Percentiles rank a stretch among this genome's conserved stretches.
These are phyloP conservation scores for Mellivora capensis DNA, from an alignment of 2,113 vertebrate species.

Conservation along the genomic window DNA sequence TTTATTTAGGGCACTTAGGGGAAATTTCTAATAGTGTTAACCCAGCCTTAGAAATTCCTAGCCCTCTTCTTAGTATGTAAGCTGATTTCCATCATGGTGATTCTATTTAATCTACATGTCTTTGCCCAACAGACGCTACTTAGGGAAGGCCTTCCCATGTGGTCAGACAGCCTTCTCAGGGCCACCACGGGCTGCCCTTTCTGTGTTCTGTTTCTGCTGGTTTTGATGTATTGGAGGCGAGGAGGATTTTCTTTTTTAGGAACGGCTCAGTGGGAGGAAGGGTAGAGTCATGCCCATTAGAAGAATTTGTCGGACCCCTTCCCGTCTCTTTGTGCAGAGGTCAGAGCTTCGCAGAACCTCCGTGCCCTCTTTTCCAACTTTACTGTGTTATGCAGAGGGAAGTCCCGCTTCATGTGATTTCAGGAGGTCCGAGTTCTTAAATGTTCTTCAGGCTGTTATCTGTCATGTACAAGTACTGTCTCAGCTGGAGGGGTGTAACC, in stretches of 20 bases:
- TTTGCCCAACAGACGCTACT: constrained; percentile 21
- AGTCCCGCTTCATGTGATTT: constrained; percentile 48
- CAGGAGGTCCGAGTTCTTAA: constrained; percentile 7
- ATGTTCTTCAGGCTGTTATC: constrained; percentile 51
- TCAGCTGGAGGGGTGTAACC: constrained; percentile 8
- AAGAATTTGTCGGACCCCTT: constrained; percentile 1
- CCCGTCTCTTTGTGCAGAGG: not conserved
- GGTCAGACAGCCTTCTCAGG: constrained; percentile 35
- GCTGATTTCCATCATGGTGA: constrained; percentile 10
- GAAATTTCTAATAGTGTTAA: constrained; percentile 29
- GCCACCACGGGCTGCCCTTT: not conserved
- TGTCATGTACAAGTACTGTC: not conserved
- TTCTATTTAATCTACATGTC: constrained; percentile 40
- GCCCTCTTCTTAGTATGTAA: not conserved
- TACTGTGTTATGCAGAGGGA: not conserved
- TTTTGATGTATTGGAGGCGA: constrained; percentile 36
- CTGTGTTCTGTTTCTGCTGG: constrained; percentile 38
- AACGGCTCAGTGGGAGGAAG: constrained; percentile 42
- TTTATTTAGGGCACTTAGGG: constrained; percentile 41
- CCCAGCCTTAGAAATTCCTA: constrained; percentile 17
- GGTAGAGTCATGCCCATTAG: constrained; percentile 28
- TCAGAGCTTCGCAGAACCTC: not conserved
- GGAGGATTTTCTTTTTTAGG: constrained; percentile 60
- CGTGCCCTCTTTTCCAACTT: not conserved
- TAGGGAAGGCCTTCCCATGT: constrained; percentile 20